Conservation (phyloP, 1,140 invertebrate species). For the Hyposmocoma kahamanoa region DNA sequence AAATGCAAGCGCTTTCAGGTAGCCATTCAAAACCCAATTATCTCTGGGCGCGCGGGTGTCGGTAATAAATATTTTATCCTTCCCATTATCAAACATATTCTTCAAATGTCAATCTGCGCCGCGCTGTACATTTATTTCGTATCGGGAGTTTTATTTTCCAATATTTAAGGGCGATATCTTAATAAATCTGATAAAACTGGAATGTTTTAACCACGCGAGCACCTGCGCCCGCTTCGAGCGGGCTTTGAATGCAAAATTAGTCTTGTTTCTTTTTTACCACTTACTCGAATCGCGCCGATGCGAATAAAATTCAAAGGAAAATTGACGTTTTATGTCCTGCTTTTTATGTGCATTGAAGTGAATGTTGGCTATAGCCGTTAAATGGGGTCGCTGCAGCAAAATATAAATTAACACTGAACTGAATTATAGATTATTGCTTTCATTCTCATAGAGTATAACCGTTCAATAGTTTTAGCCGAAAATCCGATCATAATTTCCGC, state of each 20-base stretch:
- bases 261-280: constrained; percentile 71
- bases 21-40: too few species aligned
- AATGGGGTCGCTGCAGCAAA: neutral
- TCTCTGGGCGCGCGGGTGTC: too few species aligned
- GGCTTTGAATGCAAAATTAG: constrained; percentile 70
- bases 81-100: constrained; percentile 1
- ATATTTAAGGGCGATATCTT: constrained; percentile 64
- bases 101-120: constrained; percentile 1
- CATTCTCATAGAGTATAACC: too few species aligned
- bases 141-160: constrained; percentile 30
- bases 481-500: too few species aligned
- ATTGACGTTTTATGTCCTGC: constrained; percentile 42
- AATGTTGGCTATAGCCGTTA: constrained; percentile 18
- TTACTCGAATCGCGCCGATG: constrained; percentile 47
- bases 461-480: too few species aligned
- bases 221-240: constrained; percentile 57
- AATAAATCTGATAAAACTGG: constrained; percentile 69
- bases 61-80: neutral
- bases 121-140: neutral
- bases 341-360: constrained; percentile 31
- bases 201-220: constrained; percentile 63
- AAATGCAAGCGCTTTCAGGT: too few species aligned
- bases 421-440: too few species aligned
- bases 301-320: constrained; percentile 56
- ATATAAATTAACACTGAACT: constrained; percentile 2